Evolutionary conservation across 2,113 vertebrate species (phyloP).

Genomic region (Semicossyphus pulcher): DNA sequence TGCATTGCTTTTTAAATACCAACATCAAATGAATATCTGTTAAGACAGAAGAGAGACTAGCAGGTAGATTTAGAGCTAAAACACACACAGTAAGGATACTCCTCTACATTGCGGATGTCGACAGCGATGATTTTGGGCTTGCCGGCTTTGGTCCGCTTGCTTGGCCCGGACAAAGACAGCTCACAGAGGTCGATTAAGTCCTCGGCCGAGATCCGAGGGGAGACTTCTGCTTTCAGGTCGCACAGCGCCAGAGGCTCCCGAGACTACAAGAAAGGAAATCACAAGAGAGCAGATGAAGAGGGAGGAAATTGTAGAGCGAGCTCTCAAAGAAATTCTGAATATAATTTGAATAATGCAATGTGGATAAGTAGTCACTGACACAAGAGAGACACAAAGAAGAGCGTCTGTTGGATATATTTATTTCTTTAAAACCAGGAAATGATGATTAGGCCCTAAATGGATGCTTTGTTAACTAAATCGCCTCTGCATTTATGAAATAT

Average conservation of each 20-base stretch:
- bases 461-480: not conserved
- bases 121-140: constrained; percentile 95
- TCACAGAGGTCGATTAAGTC: constrained; percentile 97
- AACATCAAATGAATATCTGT: not conserved
- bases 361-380: not conserved
- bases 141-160: constrained; percentile 89
- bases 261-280: constrained; percentile 81
- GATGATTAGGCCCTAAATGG: not conserved
- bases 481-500: not conserved
- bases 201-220: constrained; percentile 95
- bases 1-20: not conserved
- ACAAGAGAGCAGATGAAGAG: constrained; percentile 21
- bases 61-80: not conserved
- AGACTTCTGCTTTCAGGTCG: constrained; percentile 95
- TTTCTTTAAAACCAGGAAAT: not conserved
- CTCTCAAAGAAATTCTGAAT: constrained; percentile 6
- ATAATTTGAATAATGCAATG: not conserved
- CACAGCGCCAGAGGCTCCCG: constrained; percentile 92
- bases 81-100: constrained; percentile 91
- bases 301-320: not conserved
- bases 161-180: constrained; percentile 82
- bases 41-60: not conserved
- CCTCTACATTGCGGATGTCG: constrained; percentile 92
- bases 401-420: not conserved
- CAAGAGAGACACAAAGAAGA: not conserved